Evolutionary conservation across 2,113 vertebrate species (phyloP).

Genomic region (Hirundichthys speculiger): DNA sequence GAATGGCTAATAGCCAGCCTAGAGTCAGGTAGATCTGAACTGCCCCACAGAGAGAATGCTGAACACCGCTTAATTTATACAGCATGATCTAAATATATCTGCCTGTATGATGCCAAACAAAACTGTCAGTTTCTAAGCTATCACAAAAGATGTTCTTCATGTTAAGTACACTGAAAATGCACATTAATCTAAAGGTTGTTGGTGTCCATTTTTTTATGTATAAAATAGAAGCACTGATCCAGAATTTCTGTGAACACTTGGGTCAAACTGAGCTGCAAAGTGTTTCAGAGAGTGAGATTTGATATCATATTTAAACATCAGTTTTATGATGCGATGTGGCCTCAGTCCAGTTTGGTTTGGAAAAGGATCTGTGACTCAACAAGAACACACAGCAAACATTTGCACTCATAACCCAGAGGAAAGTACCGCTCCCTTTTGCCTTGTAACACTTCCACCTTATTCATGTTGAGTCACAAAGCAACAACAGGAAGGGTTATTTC

Average conservation of each 20-base stretch:
- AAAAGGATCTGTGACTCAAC: slow-evolving; percentile 69
- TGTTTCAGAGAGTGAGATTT: slow-evolving; percentile 9
- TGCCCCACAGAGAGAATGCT: slow-evolving; percentile 69
- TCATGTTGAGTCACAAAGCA: slow-evolving; percentile 74
- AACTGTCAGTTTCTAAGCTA: slow-evolving; percentile 49
- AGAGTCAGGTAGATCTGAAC: slow-evolving; percentile 79
- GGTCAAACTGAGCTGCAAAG: slow-evolving; percentile 36
- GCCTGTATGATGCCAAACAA: slow-evolving; percentile 47
- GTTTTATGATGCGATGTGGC: slow-evolving; percentile 42
- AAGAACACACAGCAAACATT: slow-evolving; percentile 58
- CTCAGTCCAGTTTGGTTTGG: slow-evolving; percentile 50
- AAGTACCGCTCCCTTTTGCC: slow-evolving; percentile 64
- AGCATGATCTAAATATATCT: slow-evolving; percentile 70
- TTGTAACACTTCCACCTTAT: slow-evolving; percentile 67
- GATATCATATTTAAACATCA: slow-evolving; percentile 33
- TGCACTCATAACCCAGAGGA: slow-evolving; percentile 65
- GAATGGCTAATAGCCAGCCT: slow-evolving; percentile 66
- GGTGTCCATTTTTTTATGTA: slow-evolving; percentile 7
- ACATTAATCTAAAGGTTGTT: slow-evolving; percentile 26
- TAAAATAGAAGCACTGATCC: slow-evolving; percentile 35
- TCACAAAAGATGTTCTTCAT: slow-evolving; percentile 59
- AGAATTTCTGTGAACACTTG: slow-evolving; percentile 10
- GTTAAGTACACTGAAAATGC: slow-evolving; percentile 11
- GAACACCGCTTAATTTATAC: slow-evolving; percentile 66
- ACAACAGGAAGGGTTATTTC: slow-evolving; percentile 63